phyloP scores from a whole-genome alignment of 2,888 invertebrate species.

The Dichetophora obliterata region DNA sequence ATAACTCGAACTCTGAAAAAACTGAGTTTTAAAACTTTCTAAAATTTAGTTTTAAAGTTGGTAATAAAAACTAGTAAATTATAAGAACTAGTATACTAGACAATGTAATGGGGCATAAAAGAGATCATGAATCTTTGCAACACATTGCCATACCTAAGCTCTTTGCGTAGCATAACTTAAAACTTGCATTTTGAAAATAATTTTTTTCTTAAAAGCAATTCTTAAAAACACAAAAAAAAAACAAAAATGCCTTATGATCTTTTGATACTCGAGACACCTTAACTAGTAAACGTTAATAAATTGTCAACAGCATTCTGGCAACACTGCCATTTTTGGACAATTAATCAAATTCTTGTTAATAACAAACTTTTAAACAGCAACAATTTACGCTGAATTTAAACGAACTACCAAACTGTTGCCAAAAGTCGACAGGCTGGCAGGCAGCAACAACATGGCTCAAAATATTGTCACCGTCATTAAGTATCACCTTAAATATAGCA shows the following conservation, averaged over 20 bases:
- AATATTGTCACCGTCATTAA: constrained; percentile 50
- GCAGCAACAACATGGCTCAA: not conserved
- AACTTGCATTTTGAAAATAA: no score
- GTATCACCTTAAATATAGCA: constrained; percentile 50
- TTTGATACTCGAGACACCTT: not conserved
- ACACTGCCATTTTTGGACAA: constrained; percentile 23
- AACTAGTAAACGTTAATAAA: constrained; percentile 3
- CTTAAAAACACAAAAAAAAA: not conserved
- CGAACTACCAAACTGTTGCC: constrained; percentile 39
- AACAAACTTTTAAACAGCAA: constrained; percentile 41
- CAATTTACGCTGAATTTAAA: constrained; percentile 47
- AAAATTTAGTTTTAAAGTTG: no score
- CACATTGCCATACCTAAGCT: no score
- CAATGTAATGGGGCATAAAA: no score
- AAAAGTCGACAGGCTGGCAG: constrained; percentile 20
- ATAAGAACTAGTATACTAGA: no score
- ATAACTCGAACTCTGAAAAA: no score
- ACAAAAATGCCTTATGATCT: not conserved
- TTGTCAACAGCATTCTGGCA: constrained; percentile 12
- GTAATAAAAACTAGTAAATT: no score
- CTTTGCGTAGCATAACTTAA: no score
- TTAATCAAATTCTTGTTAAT: constrained; percentile 48
- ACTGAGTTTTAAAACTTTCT: no score
- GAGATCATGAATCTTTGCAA: no score
- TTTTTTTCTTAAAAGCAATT: no score